Evolutionary conservation across 2,113 vertebrate genomes (phyloP).

Genomic region (Trematocara stigmaticum): DNA sequence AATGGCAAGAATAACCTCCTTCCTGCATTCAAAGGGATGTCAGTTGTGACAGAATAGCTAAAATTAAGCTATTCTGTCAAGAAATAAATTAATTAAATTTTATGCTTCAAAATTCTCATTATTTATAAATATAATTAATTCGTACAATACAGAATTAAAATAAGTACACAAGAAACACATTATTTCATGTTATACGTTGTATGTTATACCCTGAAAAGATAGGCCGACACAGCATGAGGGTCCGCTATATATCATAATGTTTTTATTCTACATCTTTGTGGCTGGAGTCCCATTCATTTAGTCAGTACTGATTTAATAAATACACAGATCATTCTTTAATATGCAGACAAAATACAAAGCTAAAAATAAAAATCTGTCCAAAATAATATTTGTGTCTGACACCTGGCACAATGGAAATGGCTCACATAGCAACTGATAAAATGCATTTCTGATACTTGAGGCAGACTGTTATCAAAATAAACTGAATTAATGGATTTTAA

Average conservation of each 20-base stretch:
- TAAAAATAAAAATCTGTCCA: constrained; percentile 2
- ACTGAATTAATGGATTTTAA: not conserved
- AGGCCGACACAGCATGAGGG: not conserved
- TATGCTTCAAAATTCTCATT: not conserved
- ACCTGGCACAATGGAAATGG: not conserved
- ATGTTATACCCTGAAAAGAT: constrained; percentile 20
- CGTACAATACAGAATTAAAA: not conserved
- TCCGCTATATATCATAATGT: not conserved
- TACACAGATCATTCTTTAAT: not conserved
- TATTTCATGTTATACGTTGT: not conserved
- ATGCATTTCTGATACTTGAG: constrained; percentile 39
- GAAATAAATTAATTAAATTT: not conserved
- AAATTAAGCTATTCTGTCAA: not conserved
- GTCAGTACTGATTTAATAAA: not conserved
- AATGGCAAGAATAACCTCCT: not conserved
- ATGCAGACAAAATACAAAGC: not conserved
- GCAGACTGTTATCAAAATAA: constrained; percentile 7
- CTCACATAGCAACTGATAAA: constrained; percentile 11
- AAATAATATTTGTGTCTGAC: not conserved
- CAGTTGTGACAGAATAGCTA: not conserved
- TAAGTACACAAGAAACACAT: constrained; percentile 7
- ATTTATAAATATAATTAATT: not conserved
- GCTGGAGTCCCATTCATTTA: constrained; percentile 15
- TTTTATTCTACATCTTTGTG: constrained; percentile 1
- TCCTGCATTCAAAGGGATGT: not conserved